Conservation (phyloP, 2,888 invertebrate species). For the Patella ulyssiponensis region DNA sequence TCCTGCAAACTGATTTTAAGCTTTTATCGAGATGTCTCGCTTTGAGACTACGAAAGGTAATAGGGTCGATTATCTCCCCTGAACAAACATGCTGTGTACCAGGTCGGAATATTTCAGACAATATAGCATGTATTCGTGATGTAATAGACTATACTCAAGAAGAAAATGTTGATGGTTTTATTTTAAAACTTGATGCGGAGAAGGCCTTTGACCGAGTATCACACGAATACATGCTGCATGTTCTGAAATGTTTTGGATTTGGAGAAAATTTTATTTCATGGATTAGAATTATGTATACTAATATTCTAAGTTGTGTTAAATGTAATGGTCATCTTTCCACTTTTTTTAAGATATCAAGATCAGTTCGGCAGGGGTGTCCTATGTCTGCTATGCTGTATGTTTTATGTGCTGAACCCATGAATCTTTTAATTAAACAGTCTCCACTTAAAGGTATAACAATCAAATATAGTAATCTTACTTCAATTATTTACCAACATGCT, state of each 20-base stretch:
- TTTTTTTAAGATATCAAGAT: not conserved
- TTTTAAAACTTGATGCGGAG: constrained; percentile 45
- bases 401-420: not conserved
- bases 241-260: constrained; percentile 43
- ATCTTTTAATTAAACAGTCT: not conserved
- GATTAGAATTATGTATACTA: constrained; percentile 42
- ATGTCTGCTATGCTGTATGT: not conserved
- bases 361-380: not conserved
- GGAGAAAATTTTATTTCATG: constrained; percentile 37
- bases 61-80: constrained; percentile 33
- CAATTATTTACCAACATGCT: not conserved
- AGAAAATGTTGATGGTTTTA: constrained; percentile 35
- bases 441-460: not conserved
- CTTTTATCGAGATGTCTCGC: constrained; percentile 42
- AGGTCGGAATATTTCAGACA: constrained; percentile 45
- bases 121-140: constrained; percentile 39
- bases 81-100: constrained; percentile 45
- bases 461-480: not conserved
- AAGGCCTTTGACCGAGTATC: constrained; percentile 48
- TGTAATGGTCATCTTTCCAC: constrained; percentile 39
- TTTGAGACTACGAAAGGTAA: constrained; percentile 33
- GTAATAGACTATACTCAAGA: constrained; percentile 41
- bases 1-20: constrained; percentile 46
- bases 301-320: constrained; percentile 36
- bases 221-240: constrained; percentile 39